These are phyloP conservation scores for Brachionus angularis DNA, from an alignment of 1,140 invertebrate species.

Conservation along the genomic window DNA sequence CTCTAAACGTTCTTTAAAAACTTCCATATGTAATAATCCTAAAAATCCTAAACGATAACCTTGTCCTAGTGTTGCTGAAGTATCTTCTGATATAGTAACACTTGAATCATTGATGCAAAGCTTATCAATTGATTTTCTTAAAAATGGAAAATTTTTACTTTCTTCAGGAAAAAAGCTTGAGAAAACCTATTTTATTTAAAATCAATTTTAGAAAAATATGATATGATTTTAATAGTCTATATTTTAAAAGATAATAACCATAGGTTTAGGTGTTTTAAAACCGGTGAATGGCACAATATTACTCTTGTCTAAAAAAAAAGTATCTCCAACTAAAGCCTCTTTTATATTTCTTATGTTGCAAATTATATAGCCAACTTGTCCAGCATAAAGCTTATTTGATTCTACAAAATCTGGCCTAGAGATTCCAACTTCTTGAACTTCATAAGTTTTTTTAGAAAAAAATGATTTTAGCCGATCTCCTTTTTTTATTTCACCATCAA, in stretches of 20 bases:
- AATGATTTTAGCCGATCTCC: constrained; percentile 67
- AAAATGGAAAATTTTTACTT: constrained; percentile 70
- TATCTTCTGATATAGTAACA: constrained; percentile 65
- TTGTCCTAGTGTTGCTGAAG: constrained; percentile 73
- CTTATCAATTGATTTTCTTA: constrained; percentile 76
- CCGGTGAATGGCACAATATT: constrained; percentile 28
- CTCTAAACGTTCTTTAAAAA: constrained; percentile 84
- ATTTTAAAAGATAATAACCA: not conserved
- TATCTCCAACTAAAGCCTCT: constrained; percentile 80
- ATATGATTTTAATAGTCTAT: not conserved
- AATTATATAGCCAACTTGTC: constrained; percentile 72
- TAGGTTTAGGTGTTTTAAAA: constrained; percentile 40
- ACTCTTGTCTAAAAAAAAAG: constrained; percentile 62
- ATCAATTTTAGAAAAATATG: constrained; percentile 48
- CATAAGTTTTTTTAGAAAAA: constrained; percentile 69
- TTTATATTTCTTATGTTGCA: constrained; percentile 74
- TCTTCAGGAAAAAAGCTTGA: constrained; percentile 88
- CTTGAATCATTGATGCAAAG: constrained; percentile 88
- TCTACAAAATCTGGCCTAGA: constrained; percentile 62
- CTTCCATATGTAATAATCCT: constrained; percentile 89
- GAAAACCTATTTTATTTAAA: constrained; percentile 63
- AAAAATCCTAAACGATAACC: constrained; percentile 71
- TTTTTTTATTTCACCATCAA: constrained; percentile 55
- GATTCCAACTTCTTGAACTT: constrained; percentile 70
- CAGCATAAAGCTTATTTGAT: constrained; percentile 66